Evolutionary conservation across 2,113 vertebrate species (phyloP), one percentile per base, ranked within the genome.

Genomic region (Stictonetta naevosa): DNA sequence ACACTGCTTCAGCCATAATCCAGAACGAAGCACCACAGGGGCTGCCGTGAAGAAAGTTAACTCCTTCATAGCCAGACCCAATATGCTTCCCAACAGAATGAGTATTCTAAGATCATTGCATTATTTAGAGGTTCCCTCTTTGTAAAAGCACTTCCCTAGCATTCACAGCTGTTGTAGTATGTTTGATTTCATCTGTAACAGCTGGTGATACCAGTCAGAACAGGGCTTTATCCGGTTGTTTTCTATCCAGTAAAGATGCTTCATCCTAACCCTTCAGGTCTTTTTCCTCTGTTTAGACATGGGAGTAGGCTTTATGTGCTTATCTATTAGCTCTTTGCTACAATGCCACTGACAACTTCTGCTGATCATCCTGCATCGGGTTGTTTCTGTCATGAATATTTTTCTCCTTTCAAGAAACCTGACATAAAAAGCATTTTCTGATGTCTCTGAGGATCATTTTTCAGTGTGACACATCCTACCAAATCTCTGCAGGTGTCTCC

Each of bases 401-500:
- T 79, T 86, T 63, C 50, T 85, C 14, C 46, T 90, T 87, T 78
- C 3, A 9, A 88, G 63, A 83, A 92, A 90, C 8, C 29, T 71
- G 18, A 68, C 11, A 25, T 26, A 48, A 93, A 34, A 88, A 77
- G 40, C 48, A 14, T 33, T 46, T 71, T 73, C 83, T 64, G 64
- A 56, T 62, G 33, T 73, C n/a, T 86, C 67, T 66, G 36, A 85
- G 53, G 80, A 76, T 89, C 18, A 40, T 84, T 89, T 94, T 86
- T 80, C 66, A 34, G 21, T 40, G 56, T 58, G 67, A n/a, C 38
- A 42, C 50, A 58, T 86, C 55, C 83, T 68, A 55, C 28, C 8
- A 88, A 88, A 80, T 82, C 77, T 86, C 77, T 78, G 33, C 64
- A 73, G 48, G 58, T 90, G 53, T 56, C 66, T 89, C 90, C 86